Evolutionary conservation across 2,888 invertebrate species (phyloP), one percentile per base, ranked within the genome.

Genomic region (Drosophila borborema): DNA sequence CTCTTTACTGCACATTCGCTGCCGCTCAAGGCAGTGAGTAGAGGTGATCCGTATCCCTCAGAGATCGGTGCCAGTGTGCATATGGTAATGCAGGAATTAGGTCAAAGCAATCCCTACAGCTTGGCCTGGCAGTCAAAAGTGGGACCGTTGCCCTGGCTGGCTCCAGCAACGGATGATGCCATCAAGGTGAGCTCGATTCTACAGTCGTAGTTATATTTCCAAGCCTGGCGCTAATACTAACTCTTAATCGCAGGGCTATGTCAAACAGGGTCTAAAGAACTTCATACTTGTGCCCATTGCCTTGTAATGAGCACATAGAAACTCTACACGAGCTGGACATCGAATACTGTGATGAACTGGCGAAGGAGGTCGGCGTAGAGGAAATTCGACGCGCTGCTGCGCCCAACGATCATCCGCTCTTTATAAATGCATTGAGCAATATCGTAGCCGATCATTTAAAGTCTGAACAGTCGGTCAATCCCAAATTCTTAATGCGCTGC

Each of bases 41-140:
- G 98, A 43, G 99, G 99, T 0, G 99, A 99, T 93, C 95, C 99
- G 0, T 99, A 99, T 93, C 98, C 98, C 0, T 96, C 97, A n/a
- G 99, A 99, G 94, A 98, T 99, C 23, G 98, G 97, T 0, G 97
- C 98, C 0, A 97, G 98, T 0, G 99, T 99, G 0, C 95, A 97
- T 8, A 93, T 95, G 73, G 98, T 99, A 0, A 98, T 99, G 98
- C 93, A 95, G 74, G 95, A 96, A 80, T 93, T 99, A 23, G 94
- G 95, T 0, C 94, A 94, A 31, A 94, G 94, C 40, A 97, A 98
- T 93, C 97, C 98, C 0, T 97, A 98, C 92, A 94, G 97, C 61
- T 94, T 99, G 36, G 98, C 98, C 0, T 99, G 99, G 99, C 99
- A 99, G 92, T 98, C 98, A 0, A 99, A 99, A 94, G 99, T 99